These are phyloP conservation scores for Kobus ellipsiprymnus DNA, from an alignment of 2,113 vertebrate species.

Conservation along the genomic window DNA sequence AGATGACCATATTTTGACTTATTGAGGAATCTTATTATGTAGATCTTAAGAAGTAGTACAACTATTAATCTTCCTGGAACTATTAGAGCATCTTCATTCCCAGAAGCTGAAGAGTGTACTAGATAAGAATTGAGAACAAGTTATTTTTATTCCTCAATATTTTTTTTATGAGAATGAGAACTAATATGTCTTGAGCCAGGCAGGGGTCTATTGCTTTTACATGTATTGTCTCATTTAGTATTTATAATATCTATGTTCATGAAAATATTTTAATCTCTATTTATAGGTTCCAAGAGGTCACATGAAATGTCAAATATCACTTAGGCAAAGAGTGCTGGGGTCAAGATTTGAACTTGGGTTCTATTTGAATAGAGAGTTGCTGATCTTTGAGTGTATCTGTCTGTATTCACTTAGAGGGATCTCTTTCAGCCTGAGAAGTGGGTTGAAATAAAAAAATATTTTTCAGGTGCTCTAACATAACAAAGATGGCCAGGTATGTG, in stretches of 20 bases:
- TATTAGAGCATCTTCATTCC: background rate
- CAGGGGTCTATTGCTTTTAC: background rate
- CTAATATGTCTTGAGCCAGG: background rate
- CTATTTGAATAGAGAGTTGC: background rate
- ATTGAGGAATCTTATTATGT: background rate
- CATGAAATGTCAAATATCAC: background rate
- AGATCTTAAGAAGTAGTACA: background rate
- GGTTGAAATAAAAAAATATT: background rate
- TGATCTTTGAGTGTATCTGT: background rate
- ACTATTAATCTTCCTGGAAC: constrained; percentile 28
- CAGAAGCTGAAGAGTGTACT: background rate
- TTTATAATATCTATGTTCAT: background rate
- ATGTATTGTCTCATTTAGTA: background rate
- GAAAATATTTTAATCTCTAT: background rate
- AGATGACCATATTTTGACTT: background rate
- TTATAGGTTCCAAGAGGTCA: background rate
- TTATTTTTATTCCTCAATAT: background rate
- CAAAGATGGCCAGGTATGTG: background rate
- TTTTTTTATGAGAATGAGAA: background rate
- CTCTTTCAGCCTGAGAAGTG: background rate
- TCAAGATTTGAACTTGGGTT: background rate
- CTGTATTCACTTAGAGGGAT: background rate
- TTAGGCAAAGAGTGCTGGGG: background rate
- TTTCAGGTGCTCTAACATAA: background rate
- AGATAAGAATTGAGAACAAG: background rate